Conservation (phyloP, 2,797 vertebrate genomes). For the Sebastes goodei region DNA sequence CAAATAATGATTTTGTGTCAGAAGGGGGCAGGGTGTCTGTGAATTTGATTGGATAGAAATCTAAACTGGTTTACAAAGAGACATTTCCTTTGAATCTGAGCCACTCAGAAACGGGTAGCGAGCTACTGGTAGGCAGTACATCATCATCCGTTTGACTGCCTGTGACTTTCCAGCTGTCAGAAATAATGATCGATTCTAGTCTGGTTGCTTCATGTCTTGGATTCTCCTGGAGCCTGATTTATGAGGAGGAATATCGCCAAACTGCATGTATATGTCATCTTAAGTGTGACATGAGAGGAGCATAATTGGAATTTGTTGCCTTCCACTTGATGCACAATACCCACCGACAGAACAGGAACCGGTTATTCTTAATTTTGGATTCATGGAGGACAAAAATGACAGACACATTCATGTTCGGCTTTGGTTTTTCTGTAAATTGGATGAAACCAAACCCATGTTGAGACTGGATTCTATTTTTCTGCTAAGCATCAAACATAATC, state of each 20-base stretch:
- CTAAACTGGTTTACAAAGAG: too few species aligned
- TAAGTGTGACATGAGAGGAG: slow-evolving; percentile 53
- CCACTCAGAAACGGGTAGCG: not conserved
- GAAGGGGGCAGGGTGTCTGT: too few species aligned
- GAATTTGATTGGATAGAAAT: too few species aligned
- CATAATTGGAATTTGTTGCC: slow-evolving; percentile 71
- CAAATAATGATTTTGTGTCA: too few species aligned
- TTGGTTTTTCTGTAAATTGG: slow-evolving; percentile 9
- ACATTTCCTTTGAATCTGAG: too few species aligned
- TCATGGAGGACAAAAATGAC: slow-evolving; percentile 17
- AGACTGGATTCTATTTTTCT: not conserved
- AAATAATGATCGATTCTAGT: slow-evolving; percentile 23
- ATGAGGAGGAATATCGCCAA: slow-evolving; percentile 51
- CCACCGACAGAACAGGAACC: slow-evolving; percentile 33
- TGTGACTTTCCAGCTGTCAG: slow-evolving; percentile 46
- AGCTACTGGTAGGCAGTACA: not conserved
- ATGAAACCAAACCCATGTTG: slow-evolving; percentile 3
- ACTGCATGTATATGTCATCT: slow-evolving; percentile 62
- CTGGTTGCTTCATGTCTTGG: slow-evolving; percentile 26
- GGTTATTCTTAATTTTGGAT: slow-evolving; percentile 18
- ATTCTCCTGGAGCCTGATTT: slow-evolving; percentile 53
- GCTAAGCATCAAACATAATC: not conserved
- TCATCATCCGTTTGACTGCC: slow-evolving; percentile 27
- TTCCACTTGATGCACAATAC: slow-evolving; percentile 54
- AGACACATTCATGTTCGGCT: slow-evolving; percentile 10